Evolutionary conservation across 2,797 vertebrate genomes (phyloP).

Genomic region (Sebastes steindachneri): DNA sequence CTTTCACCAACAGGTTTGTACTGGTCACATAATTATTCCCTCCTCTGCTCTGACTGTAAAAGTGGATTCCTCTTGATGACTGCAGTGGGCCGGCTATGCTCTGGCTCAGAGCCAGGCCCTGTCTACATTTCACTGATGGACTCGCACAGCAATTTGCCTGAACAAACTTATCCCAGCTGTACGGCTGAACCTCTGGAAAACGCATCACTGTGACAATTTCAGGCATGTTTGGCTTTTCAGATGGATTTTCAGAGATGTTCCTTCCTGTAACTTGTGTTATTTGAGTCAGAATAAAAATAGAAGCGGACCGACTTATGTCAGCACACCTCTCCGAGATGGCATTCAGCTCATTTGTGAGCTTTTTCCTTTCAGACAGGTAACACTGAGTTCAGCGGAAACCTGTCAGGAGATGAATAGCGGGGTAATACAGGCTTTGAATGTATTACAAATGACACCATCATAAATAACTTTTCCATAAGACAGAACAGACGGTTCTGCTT

Average conservation of each 20-base stretch:
- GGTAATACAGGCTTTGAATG: slow-evolving; percentile 53
- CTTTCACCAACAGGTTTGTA: slow-evolving; percentile 66
- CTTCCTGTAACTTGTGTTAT: slow-evolving; percentile 63
- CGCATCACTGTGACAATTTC: slow-evolving; percentile 64
- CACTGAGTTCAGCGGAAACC: slow-evolving; percentile 25
- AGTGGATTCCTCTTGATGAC: slow-evolving; percentile 58
- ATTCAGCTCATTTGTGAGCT: slow-evolving; percentile 17
- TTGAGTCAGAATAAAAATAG: slow-evolving; percentile 71
- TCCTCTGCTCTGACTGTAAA: slow-evolving; percentile 27
- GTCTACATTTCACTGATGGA: slow-evolving; percentile 70
- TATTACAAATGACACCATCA: slow-evolving; percentile 48
- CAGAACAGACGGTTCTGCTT: slow-evolving; percentile 25
- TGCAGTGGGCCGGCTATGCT: slow-evolving; percentile 54
- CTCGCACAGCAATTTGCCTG: slow-evolving; percentile 70
- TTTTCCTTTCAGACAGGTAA: slow-evolving; percentile 22
- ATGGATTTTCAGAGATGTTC: slow-evolving; percentile 48
- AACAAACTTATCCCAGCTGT: slow-evolving; percentile 78
- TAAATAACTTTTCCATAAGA: slow-evolving; percentile 40
- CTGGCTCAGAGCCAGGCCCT: slow-evolving; percentile 60
- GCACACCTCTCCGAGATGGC: slow-evolving; percentile 34
- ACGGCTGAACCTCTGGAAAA: slow-evolving; percentile 66
- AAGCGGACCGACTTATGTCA: slow-evolving; percentile 40
- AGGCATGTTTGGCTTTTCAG: slow-evolving; percentile 66
- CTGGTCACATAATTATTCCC: slow-evolving; percentile 58
- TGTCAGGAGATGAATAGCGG: slow-evolving; percentile 62